Base-by-base conservation (phyloP, 2,797 vertebrate species). In the Echeneis naucrates region DNA sequence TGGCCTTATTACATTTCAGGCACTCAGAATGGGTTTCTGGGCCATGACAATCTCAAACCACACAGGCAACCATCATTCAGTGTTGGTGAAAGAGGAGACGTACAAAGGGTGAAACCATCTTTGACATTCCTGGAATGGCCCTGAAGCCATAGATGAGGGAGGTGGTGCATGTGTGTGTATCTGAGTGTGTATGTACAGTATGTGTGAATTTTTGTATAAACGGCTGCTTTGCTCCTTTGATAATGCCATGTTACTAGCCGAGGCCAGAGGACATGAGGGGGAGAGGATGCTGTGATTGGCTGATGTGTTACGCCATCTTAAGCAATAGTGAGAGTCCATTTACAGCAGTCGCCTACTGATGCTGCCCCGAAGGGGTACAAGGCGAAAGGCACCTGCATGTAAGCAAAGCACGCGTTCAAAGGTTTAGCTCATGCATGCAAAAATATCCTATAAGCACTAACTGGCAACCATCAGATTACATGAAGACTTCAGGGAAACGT, bases 71-170 rank as follows among this genome's bases (percentile, higher is more conserved):
- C 90, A 88, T 94, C 93, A 90, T 92, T 91, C 90, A 83, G 55
- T 87, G 78, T 84, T 89, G 92, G 87, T 78, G 86, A 93, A 93
- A 93, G 88, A 93, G 89, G 77, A 92, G 87, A 72, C 78, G 88
- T 82, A 89, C 87, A 91, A 88, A 93, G 89, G 87, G 88, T 93
- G 94, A 95, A 93, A 94, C 81, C 93, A 93, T 95, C 92, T 45
- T 83, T 95, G 95, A 95, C 95, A 95, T 94, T 95, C 95, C 94
- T 89, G 89, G 93, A 95, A 95, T 95, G 93, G 91, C 95, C 95
- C 95, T 70, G 84, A 75, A 95, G 95, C 93, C 93, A 94, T 82
- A 89, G 65, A 89, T 60, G 74, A 82, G 72, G 85, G 93, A 91
- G 70, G 68, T 80, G 85, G 63, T 69, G 72, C 64, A 21, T 57